Conservation (phyloP, 2,888 invertebrate genomes). For the Cetonia aurata region DNA sequence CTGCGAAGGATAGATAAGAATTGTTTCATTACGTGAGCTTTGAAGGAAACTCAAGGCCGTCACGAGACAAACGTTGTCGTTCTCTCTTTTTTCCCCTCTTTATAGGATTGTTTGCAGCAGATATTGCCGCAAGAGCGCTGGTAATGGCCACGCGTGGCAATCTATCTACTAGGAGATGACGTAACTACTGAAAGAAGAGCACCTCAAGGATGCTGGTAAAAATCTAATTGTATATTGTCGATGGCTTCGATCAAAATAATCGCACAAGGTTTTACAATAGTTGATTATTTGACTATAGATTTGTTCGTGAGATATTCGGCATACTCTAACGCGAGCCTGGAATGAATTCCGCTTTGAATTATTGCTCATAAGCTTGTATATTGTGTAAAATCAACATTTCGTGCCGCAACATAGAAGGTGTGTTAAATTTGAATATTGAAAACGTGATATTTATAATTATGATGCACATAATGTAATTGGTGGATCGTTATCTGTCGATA, state of each 20-base stretch:
- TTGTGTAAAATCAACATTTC: no score
- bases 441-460: no score
- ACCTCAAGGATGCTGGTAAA: conserved; percentile 31
- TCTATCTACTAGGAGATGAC: conserved; percentile 19
- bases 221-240: conserved; percentile 34
- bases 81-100: conserved; percentile 29
- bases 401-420: no score
- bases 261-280: conserved; percentile 29
- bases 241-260: conserved; percentile 18
- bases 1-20: conserved; percentile 32
- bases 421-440: no score
- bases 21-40: conserved; percentile 35
- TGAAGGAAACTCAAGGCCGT: conserved; percentile 37
- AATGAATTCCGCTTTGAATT: background rate
- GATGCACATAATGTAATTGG: no score
- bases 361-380: no score
- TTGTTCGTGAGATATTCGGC: conserved; percentile 11
- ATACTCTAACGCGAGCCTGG: conserved; percentile 4
- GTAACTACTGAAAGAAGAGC: conserved; percentile 37
- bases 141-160: conserved; percentile 6
- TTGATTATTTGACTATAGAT: conserved; percentile 19
- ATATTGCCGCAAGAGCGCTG: conserved; percentile 15
- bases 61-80: conserved; percentile 26
- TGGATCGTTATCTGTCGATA: no score
- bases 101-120: conserved; percentile 28